Evolutionary conservation across 2,797 vertebrate genomes (phyloP), one percentile per base, ranked within the genome.

Genomic region (Gallinago stenura): DNA sequence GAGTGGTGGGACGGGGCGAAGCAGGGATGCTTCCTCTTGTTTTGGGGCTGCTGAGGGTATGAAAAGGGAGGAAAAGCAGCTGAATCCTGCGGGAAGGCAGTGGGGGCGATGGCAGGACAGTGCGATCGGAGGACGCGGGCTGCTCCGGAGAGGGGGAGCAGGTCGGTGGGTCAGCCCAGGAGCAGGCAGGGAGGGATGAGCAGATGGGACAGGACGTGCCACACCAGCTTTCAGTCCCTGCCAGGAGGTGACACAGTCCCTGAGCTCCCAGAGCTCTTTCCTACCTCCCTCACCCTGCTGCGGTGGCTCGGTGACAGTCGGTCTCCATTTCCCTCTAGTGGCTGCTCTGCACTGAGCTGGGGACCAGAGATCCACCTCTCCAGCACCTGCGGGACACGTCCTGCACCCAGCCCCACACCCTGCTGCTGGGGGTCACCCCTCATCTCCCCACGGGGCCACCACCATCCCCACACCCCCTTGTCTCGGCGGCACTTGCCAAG

Each of bases 321-420:
- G 94, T 97, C 95, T 97, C 86, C 93, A 78, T 93, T 95, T 95
- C 97, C 95, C 96, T 96, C 97, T 97, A 97, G 95, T 58, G 94
- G 95, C 84, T 91, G 96, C 82, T 96, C 73, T 70, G 89, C 70
- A 71, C 50, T 25, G 28, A 82, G 76, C 93, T 62, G 58, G 71
- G 51, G 20, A 46, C 69, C 6, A 22, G 13, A 46, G 56, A 28
- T 57, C 68, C 24, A 46, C 45, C n/a, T 51, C 51, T 73, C 39
- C 73, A 26, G 77, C 78, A 15, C 33, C 85, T 8, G 0, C 1
- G 4, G 30, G 61, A 31, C 5, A 1, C 72, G 30, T 57, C 46
- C 58, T 31, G 35, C 4, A 0, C 46, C 68, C 37, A 15, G 12
- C 28, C 58, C 30, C 48, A 13, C 9, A 0, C n/a, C 25, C 68